A percentile compares a stretch with the other conserved stretches of the same genome.
Conservation (phyloP, 2,113 vertebrate genomes). For the mouse (Mus musculus) region GRCm39 chr4:22182501-22183000, state of each 20-base stretch:
- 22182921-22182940: no score
- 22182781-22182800: not conserved
- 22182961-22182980: no score
- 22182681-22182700: no score
- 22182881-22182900: no score
- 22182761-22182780: not conserved
- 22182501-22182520: not conserved
- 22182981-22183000: no score
- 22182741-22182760: not conserved
- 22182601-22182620: not conserved
- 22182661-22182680: no score
- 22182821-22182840: not conserved
- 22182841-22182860: not conserved
- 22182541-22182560: not conserved
- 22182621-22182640: no score
- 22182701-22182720: not conserved
- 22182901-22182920: no score
- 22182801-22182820: not conserved
- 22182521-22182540: not conserved
- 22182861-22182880: not conserved
- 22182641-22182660: no score
- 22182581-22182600: not conserved
- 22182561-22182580: not conserved
- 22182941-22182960: no score
- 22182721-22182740: not conserved